Evolutionary conservation across 2,888 invertebrate species (phyloP), one percentile per base, ranked within the genome.

Genomic region (Hecatera dysodea): DNA sequence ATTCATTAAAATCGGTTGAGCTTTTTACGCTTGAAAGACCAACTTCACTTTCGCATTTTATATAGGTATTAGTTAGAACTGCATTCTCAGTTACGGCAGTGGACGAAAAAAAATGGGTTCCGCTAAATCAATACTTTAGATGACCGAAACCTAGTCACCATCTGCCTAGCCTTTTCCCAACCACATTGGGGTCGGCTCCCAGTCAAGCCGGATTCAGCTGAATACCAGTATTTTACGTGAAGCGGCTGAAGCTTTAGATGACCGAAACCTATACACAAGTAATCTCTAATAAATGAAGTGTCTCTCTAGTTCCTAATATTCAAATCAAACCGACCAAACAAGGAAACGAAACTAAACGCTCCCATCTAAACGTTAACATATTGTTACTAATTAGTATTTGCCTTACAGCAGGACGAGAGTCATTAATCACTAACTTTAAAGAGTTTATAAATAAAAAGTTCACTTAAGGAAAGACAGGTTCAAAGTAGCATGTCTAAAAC

Each of bases 331-430:
- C 24, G 11, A n/a, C 57, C 19, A 55, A 77, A 72, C 78, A 78
- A 68, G 78, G 78, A 83, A 80, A 61, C 44, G 42, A 44, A 67
- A 71, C 5, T 67, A 72, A 69, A 69, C 50, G 77, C 56, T 75
- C 77, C 75, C 78, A 76, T 29, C 59, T 70, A 71, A 74, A 75
- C 56, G 64, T 74, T 74, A 78, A 81, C 75, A 83, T 84, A 77
- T 71, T 75, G 80, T 80, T 74, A 75, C 84, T 87, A 87, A 87
- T 86, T 87, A 86, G 70, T 75, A 81, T 80, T 81, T 80, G 79
- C 77, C 78, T 81, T 74, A 75, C 67, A 81, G 72, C 75, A 80
- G 72, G 74, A 85, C 82, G 72, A 74, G 36, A 69, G 72, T 56
- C 84, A 86, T 87, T 83, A 82, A 87, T 87, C 87, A 87, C 61